Percentiles rank a stretch among this genome's conserved stretches.
Conservation (phyloP, 2,797 vertebrate species). For the Gymnocypris eckloni region DNA sequence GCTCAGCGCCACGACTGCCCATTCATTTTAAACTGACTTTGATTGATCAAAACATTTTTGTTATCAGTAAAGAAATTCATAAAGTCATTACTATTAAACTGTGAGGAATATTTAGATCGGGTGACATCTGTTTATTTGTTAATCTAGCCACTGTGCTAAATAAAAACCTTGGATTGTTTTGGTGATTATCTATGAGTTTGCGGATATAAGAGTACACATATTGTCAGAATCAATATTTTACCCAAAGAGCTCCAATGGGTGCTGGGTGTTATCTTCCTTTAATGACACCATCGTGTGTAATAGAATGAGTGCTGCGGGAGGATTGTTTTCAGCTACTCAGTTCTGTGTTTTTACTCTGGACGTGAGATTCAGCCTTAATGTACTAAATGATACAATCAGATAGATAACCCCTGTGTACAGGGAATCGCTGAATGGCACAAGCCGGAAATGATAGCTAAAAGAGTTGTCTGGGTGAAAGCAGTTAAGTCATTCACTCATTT, state of each 20-base stretch:
- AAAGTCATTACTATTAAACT: too few relatives aligned
- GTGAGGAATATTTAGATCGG: too few relatives aligned
- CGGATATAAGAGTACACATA: too few relatives aligned
- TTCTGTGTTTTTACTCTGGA: slow-evolving; percentile 39
- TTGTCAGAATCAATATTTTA: slow-evolving; percentile 64
- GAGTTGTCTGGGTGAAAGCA: background rate
- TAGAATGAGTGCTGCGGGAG: slow-evolving; percentile 53
- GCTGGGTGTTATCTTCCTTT: slow-evolving; percentile 47
- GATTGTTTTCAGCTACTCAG: slow-evolving; percentile 30
- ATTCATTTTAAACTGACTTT: slow-evolving; percentile 53
- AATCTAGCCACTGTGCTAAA: too few relatives aligned
- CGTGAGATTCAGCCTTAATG: slow-evolving; percentile 36
- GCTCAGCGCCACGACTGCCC: background rate
- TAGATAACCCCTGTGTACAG: slow-evolving; percentile 41
- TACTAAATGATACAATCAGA: slow-evolving; percentile 46
- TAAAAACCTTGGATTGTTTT: too few relatives aligned
- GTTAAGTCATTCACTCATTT: slow-evolving; percentile 22
- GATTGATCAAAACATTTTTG: background rate
- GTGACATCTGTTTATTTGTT: too few relatives aligned
- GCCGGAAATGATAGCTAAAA: slow-evolving; percentile 18
- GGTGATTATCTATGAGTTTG: too few relatives aligned
- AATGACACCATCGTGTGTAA: slow-evolving; percentile 51
- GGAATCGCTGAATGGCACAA: slow-evolving; percentile 27
- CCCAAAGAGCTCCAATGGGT: slow-evolving; percentile 55
- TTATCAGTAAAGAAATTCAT: too few relatives aligned